These are phyloP conservation scores for Lasioglossum villosulum DNA, from an alignment of 2,888 invertebrate species.

Conservation along the genomic window DNA sequence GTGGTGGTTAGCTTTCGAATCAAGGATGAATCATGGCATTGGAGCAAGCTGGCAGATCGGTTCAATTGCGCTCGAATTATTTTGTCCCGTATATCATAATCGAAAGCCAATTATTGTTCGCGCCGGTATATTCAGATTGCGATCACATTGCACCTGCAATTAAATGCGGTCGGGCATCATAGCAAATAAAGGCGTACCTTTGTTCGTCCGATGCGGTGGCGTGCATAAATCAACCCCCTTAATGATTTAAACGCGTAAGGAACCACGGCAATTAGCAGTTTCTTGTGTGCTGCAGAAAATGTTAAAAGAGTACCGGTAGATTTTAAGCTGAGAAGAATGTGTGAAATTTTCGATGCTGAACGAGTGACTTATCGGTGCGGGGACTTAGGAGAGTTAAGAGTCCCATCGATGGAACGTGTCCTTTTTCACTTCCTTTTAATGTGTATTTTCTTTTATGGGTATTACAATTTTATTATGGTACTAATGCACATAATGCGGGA, in stretches of 20 bases:
- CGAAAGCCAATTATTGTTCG: constrained; percentile 69
- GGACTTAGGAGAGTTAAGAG: no score
- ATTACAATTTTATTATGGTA: no score
- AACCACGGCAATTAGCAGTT: constrained; percentile 43
- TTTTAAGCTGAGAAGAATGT: not conserved
- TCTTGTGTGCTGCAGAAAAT: constrained; percentile 30
- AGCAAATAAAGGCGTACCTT: constrained; percentile 26
- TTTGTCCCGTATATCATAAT: constrained; percentile 69
- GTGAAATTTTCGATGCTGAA: no score
- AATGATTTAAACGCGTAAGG: constrained; percentile 9
- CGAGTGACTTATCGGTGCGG: no score
- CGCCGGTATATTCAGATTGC: constrained; percentile 34
- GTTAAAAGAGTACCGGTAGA: not conserved
- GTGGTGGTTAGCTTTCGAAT: constrained; percentile 35
- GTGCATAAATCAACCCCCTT: constrained; percentile 41
- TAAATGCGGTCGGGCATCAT: constrained; percentile 33
- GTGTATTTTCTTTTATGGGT: no score
- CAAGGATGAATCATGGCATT: constrained; percentile 63
- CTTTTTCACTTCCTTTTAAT: no score
- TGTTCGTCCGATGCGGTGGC: not conserved
- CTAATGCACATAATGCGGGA: no score
- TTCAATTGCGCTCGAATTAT: constrained; percentile 65
- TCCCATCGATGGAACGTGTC: no score
- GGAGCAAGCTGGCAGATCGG: constrained; percentile 12
- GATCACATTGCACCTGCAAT: constrained; percentile 68